Evolutionary conservation across 2,888 invertebrate species (phyloP).

Genomic region (Drosophila melanosoma): DNA sequence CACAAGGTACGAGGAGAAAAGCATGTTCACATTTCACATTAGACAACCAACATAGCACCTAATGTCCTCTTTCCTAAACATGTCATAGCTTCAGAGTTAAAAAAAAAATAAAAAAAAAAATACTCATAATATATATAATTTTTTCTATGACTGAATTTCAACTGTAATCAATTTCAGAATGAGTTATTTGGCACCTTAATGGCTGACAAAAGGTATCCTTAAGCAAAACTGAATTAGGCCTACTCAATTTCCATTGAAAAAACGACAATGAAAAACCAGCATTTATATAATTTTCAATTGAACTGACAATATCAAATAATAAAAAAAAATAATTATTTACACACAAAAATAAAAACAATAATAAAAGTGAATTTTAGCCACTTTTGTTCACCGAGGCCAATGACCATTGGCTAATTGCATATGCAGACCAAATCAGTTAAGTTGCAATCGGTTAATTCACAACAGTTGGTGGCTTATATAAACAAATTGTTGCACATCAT

Average conservation of each 20-base stretch:
- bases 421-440: constrained; percentile 19
- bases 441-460: constrained; percentile 6
- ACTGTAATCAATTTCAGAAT: not conserved
- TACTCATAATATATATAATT: too few species aligned
- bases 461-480: not conserved
- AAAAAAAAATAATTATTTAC: too few species aligned
- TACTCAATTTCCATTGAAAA: not conserved
- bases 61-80: constrained; percentile 18
- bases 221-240: not conserved
- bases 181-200: not conserved
- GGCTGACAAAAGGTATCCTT: not conserved
- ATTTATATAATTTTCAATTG: not conserved
- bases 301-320: not conserved
- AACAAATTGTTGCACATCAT: constrained; percentile 19
- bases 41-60: constrained; percentile 23
- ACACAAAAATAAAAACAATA: not conserved
- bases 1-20: constrained; percentile 37
- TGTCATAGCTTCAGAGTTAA: constrained; percentile 12
- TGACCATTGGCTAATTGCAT: constrained; percentile 48
- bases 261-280: too few species aligned
- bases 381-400: not conserved
- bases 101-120: not conserved
- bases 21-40: constrained; percentile 39
- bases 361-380: not conserved
- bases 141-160: not conserved